phyloP scores from a whole-genome alignment of 2,113 vertebrate genomes.

The Silurus asotus region DNA sequence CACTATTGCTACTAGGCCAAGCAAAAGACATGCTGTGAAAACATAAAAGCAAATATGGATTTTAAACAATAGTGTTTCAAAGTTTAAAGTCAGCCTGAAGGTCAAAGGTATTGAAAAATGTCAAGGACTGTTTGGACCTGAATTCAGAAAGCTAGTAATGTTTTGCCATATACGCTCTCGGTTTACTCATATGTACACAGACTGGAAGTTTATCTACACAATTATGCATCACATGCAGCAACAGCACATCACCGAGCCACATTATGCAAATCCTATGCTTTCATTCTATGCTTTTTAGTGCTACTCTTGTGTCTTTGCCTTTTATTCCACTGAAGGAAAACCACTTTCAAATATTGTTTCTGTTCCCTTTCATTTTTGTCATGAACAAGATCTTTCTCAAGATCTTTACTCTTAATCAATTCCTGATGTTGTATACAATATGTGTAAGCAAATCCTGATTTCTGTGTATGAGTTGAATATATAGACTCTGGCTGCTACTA shows the following conservation, averaged over 20 bases:
- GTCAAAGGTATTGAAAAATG: constrained; percentile 15
- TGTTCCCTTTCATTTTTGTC: not conserved
- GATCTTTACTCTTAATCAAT: not conserved
- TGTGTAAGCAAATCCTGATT: not conserved
- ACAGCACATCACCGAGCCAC: not conserved
- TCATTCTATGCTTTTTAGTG: not conserved
- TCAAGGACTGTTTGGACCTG: not conserved
- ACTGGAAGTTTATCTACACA: not conserved
- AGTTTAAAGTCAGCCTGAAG: not conserved
- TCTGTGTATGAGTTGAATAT: not conserved
- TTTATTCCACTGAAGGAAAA: not conserved
- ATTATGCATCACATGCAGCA: not conserved
- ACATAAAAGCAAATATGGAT: not conserved
- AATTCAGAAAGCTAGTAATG: not conserved
- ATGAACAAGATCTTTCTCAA: not conserved
- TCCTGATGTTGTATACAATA: not conserved
- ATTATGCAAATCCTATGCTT: not conserved
- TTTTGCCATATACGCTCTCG: not conserved
- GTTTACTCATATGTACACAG: not conserved
- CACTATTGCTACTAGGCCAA: not conserved
- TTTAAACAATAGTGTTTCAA: not conserved
- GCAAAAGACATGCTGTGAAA: not conserved
- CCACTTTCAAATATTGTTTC: not conserved
- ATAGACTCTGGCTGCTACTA: too few relatives aligned
- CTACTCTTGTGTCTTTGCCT: not conserved